Evolutionary conservation across 1,140 invertebrate species (phyloP).

Genomic region (Formica selysi): DNA sequence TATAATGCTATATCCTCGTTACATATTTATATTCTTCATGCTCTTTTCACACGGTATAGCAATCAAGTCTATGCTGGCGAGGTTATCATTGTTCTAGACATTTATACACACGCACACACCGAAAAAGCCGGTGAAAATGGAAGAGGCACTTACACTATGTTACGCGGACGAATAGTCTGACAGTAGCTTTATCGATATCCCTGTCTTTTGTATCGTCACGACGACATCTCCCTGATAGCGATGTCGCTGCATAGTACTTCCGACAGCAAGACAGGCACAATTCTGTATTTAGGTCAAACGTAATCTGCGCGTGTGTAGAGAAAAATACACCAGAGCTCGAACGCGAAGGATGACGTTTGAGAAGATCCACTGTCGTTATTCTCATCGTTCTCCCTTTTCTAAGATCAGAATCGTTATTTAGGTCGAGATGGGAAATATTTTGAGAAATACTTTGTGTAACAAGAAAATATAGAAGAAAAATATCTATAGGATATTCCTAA

Average conservation of each 20-base stretch:
- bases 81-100: constrained; percentile 2
- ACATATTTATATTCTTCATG: neutral
- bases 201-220: constrained; percentile 53
- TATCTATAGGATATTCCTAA: neutral
- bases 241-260: constrained; percentile 36
- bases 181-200: constrained; percentile 58
- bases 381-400: neutral
- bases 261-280: constrained; percentile 35
- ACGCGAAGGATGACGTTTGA: neutral
- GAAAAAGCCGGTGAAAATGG: constrained; percentile 53
- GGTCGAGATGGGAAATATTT: constrained; percentile 10
- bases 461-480: neutral
- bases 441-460: neutral
- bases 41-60: neutral
- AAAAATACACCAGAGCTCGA: constrained; percentile 6
- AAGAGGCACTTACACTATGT: constrained; percentile 44
- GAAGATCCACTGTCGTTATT: neutral
- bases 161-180: constrained; percentile 33
- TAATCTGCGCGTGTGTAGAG: constrained; percentile 27
- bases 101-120: neutral
- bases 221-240: constrained; percentile 41
- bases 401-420: constrained; percentile 18
- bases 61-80: neutral
- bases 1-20: neutral
- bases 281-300: constrained; percentile 53